A percentile compares a stretch with the other conserved stretches of the same genome.
Evolutionary conservation across 2,888 invertebrate genomes (phyloP).

Genomic region (Tetramorium bicarinatum): DNA sequence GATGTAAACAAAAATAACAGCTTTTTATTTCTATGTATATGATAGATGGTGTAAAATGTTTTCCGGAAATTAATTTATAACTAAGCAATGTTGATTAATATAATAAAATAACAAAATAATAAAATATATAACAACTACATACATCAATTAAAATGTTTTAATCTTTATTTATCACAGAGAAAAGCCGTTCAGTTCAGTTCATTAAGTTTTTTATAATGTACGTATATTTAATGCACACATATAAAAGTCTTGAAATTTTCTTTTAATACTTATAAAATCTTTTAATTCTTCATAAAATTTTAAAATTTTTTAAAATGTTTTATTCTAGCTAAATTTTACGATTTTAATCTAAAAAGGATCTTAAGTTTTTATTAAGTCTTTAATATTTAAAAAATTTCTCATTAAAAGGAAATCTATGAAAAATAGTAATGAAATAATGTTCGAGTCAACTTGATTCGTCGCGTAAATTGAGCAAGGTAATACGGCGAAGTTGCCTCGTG

Average conservation of each 20-base stretch:
- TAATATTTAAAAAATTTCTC: not conserved
- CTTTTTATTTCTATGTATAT: constrained; percentile 12
- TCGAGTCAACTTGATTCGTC: constrained; percentile 12
- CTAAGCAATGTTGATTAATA: not conserved
- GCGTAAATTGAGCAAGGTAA: constrained; percentile 55
- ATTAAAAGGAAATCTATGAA: constrained; percentile 27
- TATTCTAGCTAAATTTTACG: not conserved
- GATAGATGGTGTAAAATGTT: constrained; percentile 1
- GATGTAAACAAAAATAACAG: not conserved
- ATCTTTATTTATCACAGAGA: too few species aligned
- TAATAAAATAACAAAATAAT: not conserved
- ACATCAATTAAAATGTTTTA: not conserved
- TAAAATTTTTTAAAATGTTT: not conserved
- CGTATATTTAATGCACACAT: too few species aligned
- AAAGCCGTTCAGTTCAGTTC: not conserved
- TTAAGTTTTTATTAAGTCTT: not conserved
- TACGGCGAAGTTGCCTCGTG: constrained; percentile 37
- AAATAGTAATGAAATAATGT: not conserved
- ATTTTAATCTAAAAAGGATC: not conserved
- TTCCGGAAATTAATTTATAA: not conserved
- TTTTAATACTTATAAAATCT: not conserved
- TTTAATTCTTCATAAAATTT: not conserved
- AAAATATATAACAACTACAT: not conserved
- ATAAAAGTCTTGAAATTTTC: not conserved
- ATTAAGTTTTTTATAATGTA: not conserved